phyloP scores from a whole-genome alignment of 2,888 invertebrate species.

The Agrochola lychnidis region DNA sequence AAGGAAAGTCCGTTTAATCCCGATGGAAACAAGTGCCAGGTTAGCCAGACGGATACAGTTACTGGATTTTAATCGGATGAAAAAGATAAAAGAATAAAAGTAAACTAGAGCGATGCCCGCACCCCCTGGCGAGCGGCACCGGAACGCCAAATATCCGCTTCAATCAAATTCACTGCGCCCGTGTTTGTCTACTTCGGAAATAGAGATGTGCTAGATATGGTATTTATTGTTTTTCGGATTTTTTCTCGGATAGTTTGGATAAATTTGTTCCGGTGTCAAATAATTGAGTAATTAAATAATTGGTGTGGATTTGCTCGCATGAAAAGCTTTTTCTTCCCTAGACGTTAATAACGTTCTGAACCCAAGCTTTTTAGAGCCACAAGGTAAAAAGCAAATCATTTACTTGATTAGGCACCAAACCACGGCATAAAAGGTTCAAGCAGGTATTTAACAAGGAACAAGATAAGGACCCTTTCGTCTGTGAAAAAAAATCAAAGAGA shows the following conservation, averaged over 20 bases:
- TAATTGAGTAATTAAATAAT: neutral
- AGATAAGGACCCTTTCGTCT: conserved; percentile 15
- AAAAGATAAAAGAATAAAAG: conserved; percentile 57
- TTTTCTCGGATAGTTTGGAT: neutral
- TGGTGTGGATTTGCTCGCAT: neutral
- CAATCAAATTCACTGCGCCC: conserved; percentile 65
- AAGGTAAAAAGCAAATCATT: conserved; percentile 15
- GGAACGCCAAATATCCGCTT: conserved; percentile 68
- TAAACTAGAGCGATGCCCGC: conserved; percentile 29
- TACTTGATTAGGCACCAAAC: conserved; percentile 27
- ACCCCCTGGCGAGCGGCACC: conserved; percentile 39
- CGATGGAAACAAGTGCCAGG: conserved; percentile 7
- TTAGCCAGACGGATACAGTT: conserved; percentile 28
- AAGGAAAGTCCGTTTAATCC: conserved; percentile 6
- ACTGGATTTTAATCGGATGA: conserved; percentile 59
- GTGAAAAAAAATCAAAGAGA: conserved; percentile 20
- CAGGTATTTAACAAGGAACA: conserved; percentile 3
- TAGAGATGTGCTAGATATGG: conserved; percentile 38
- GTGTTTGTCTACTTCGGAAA: conserved; percentile 47
- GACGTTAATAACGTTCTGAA: neutral
- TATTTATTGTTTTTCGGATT: neutral
- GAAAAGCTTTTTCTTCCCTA: neutral
- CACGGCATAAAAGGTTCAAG: conserved; percentile 19
- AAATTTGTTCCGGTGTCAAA: neutral
- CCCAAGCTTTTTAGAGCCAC: neutral